Evolutionary conservation across 2,797 vertebrate genomes (phyloP), one percentile per base, ranked within the genome.

Genomic region (Malurus leucopterus): DNA sequence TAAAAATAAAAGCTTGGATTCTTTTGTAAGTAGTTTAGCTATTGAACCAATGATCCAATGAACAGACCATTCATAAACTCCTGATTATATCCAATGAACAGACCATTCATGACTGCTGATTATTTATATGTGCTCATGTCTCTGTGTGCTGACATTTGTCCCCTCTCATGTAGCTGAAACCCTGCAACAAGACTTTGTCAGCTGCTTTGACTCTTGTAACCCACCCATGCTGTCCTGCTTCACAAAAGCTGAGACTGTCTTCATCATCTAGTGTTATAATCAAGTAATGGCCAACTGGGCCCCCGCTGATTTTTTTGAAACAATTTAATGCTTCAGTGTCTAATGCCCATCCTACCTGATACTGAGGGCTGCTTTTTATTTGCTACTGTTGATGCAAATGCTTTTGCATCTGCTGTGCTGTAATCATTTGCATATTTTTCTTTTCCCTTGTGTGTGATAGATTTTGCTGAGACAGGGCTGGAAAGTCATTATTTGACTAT

Each of bases 111-210:
- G 23, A 70, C 38, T 85, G 14, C 32, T 58, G 21, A 17, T 84
- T 69, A 34, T 67, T 29, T 61, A 8, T 47, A 54, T 61, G 30
- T 38, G 0, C 36, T 36, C 49, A 38, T 0, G 1, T 59, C 8
- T 21, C 4, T 47, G 3, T 16, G 36, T 61, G 29, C 50, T 92
- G 20, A 21, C 49, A 70, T 57, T 82, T 70, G 63, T 38, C 58
- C n/a, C 24, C 82, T 67, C 53, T 67, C 40, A 47, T n/a, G n/a
- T 68, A 68, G 54, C 30, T 63, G 65, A 80, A 86, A 89, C 36
- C 30, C 17, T 74, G 30, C 40, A 40, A 36, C 27, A 64, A 49
- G 34, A 63, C 24, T 81, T 50, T 51, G 27, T 79, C 29, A n/a
- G 82, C 57, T 79, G 38, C 36, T 82, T 82, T 68, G 57, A 29